These are phyloP conservation scores for Tachysurus vachellii DNA, from an alignment of 2,113 vertebrate genomes.

Conservation along the genomic window DNA sequence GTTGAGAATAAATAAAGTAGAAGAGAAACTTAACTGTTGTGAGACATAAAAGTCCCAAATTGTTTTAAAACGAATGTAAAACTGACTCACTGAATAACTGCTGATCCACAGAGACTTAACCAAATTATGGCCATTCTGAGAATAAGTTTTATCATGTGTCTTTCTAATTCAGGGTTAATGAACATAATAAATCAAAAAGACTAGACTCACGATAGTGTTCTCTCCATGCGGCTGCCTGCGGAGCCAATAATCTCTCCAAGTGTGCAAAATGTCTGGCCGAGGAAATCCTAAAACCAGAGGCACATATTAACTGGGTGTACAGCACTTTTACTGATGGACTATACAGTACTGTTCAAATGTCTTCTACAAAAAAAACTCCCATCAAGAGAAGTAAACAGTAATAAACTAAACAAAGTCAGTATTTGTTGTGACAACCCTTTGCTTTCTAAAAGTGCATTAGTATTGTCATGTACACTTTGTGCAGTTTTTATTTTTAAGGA, in stretches of 20 bases:
- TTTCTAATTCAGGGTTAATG: constrained; percentile 16
- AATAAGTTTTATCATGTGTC: not conserved
- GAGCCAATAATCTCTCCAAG: constrained; percentile 80
- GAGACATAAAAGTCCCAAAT: not conserved
- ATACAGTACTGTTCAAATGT: not conserved
- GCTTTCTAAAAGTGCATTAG: not conserved
- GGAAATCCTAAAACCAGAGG: constrained; percentile 54
- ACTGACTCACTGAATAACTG: not conserved
- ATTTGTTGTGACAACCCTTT: not conserved
- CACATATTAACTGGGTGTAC: not conserved
- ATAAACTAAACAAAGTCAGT: not conserved
- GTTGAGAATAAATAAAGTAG: not conserved
- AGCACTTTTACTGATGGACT: not conserved
- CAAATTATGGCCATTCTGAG: not conserved
- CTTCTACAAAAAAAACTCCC: not conserved
- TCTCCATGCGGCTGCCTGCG: constrained; percentile 71
- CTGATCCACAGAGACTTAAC: not conserved
- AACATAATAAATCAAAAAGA: constrained; percentile 31
- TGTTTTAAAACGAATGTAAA: not conserved
- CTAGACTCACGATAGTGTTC: constrained; percentile 74
- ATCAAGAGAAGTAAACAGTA: not conserved
- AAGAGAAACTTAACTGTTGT: not conserved
- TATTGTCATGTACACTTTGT: not conserved
- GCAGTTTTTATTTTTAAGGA: not conserved
- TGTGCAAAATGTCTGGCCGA: constrained; percentile 79